These are phyloP conservation scores for Uromys caudimaculatus DNA, from an alignment of 2,797 vertebrate genomes.

Conservation along the genomic window DNA sequence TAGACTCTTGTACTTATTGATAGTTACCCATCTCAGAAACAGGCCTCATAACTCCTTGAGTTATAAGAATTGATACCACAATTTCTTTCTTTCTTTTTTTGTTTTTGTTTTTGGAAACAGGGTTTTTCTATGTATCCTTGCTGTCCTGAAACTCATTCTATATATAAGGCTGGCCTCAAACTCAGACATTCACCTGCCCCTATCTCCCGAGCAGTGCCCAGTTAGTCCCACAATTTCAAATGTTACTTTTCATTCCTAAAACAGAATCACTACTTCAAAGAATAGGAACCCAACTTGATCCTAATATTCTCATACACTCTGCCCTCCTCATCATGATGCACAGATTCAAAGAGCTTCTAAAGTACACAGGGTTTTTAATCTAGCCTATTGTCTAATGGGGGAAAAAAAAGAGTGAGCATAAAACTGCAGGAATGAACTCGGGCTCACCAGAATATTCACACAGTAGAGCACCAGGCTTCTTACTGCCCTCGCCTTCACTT, in stretches of 20 bases:
- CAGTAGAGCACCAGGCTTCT: accelerated
- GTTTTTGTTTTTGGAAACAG: not conserved
- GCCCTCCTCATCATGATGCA: not conserved
- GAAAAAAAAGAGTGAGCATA: not conserved
- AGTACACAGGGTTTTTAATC: not conserved
- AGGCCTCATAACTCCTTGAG: not conserved
- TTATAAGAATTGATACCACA: not conserved
- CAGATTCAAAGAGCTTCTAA: not conserved
- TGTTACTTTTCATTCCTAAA: not conserved
- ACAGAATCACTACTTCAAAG: not conserved
- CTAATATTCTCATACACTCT: not conserved
- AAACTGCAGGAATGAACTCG: not conserved
- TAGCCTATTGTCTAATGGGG: not conserved
- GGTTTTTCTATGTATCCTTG: not conserved
- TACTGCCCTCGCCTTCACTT: not conserved
- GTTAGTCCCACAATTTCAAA: not conserved
- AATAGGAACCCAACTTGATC: not conserved
- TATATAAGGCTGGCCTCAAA: not conserved
- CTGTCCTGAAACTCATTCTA: not conserved
- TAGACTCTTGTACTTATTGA: not conserved
- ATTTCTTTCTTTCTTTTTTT: not conserved
- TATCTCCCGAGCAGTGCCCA: not conserved
- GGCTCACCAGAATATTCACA: accelerated
- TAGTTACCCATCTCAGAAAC: not conserved
- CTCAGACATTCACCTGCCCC: not conserved